phyloP scores from a whole-genome alignment of 2,797 vertebrate genomes.

The Rachycentron canadum region DNA sequence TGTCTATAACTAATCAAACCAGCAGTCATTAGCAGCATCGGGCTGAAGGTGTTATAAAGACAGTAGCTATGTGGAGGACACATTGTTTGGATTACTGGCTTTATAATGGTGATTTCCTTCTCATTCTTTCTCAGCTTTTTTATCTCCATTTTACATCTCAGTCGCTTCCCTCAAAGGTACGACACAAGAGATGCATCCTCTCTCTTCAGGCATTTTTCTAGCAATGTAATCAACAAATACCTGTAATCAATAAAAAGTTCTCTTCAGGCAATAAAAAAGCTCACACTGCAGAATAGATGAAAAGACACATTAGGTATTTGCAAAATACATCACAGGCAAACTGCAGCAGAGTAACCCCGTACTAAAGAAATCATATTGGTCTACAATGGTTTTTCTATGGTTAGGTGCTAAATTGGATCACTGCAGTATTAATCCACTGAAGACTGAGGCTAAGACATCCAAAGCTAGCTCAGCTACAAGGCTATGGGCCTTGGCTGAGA shows the following conservation, averaged over 20 bases:
- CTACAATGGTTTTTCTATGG: conserved; percentile 41
- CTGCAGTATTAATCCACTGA: conserved; percentile 75
- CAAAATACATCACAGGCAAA: conserved; percentile 35
- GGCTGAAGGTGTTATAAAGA: conserved; percentile 23
- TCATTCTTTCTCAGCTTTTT: background rate
- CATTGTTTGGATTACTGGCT: background rate
- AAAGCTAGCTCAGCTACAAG: conserved; percentile 60
- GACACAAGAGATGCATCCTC: background rate
- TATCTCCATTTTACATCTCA: background rate
- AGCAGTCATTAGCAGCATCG: conserved; percentile 31
- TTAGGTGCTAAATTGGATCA: conserved; percentile 76
- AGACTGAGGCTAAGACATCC: conserved; percentile 54
- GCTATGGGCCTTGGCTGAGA: conserved; percentile 64
- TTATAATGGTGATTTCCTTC: background rate
- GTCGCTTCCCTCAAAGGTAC: background rate
- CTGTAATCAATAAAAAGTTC: conserved; percentile 37
- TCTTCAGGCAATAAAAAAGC: conserved; percentile 24
- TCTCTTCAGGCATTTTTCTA: conserved; percentile 1
- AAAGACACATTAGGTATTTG: conserved; percentile 37
- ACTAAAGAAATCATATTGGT: conserved; percentile 48
- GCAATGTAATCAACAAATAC: conserved; percentile 22
- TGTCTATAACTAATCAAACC: conserved; percentile 34
- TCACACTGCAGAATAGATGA: conserved; percentile 11
- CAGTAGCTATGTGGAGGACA: background rate
- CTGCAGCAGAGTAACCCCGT: conserved; percentile 28